Percentiles rank a stretch among this genome's conserved stretches.
Conservation (phyloP, 2,113 vertebrate species). For the Chaenogobius annularis region DNA sequence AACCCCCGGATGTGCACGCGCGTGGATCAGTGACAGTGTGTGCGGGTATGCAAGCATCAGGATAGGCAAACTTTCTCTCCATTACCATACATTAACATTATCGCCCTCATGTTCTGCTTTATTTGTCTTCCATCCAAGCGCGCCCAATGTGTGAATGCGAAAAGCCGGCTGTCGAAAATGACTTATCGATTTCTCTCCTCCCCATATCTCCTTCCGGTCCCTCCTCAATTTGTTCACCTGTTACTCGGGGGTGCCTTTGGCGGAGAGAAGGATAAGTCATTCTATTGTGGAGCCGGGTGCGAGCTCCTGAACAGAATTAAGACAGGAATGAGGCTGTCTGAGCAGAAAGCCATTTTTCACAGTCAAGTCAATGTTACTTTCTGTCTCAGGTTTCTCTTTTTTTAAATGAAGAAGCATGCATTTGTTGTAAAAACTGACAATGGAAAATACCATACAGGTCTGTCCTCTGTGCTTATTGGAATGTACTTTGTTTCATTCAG, state of each 20-base stretch:
- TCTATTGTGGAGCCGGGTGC: conserved; percentile 17
- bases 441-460: not conserved
- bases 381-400: not conserved
- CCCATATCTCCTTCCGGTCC: conserved; percentile 40
- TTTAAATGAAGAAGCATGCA: conserved; percentile 30
- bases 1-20: not conserved
- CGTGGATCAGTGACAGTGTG: not conserved
- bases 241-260: conserved; percentile 45
- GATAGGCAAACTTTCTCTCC: conserved; percentile 22
- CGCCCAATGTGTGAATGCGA: conserved; percentile 27
- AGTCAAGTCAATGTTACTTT: conserved; percentile 10
- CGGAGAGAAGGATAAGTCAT: conserved; percentile 38
- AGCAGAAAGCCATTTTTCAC: conserved; percentile 12
- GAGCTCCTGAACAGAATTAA: conserved; percentile 32
- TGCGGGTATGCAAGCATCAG: not conserved
- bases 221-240: conserved; percentile 61
- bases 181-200: conserved; percentile 65
- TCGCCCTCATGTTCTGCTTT: conserved; percentile 37
- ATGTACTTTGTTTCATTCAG: not conserved
- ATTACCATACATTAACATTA: conserved; percentile 59
- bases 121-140: conserved; percentile 44
- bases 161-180: conserved; percentile 52
- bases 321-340: conserved; percentile 13
- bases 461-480: not conserved
- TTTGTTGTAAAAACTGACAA: not conserved